A percentile compares a stretch with the other conserved stretches of the same genome.
Evolutionary conservation across 2,797 vertebrate genomes (phyloP).

Genomic region (Hippoglossus hippoglossus): DNA sequence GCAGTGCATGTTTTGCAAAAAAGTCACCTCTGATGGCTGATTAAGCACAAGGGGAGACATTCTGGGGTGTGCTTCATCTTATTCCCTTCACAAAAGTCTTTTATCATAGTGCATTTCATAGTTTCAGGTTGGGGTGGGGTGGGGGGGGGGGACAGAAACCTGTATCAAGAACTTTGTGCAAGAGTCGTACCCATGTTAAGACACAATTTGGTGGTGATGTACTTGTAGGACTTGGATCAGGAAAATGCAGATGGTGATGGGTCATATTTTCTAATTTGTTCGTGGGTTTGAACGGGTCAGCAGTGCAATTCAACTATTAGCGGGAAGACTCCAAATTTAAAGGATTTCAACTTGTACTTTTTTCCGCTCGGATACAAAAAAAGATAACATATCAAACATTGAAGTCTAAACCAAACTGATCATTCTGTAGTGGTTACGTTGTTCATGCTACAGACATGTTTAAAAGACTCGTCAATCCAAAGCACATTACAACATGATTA

Average conservation of each 20-base stretch:
- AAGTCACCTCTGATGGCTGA: slow-evolving; percentile 76
- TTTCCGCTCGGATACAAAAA: slow-evolving; percentile 61
- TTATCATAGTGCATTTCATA: slow-evolving; percentile 82
- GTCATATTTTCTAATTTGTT: slow-evolving; percentile 73
- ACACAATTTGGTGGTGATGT: slow-evolving; percentile 83
- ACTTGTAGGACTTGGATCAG: slow-evolving; percentile 61
- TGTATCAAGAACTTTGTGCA: slow-evolving; percentile 76
- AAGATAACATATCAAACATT: slow-evolving; percentile 59
- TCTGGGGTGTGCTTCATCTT: slow-evolving; percentile 74
- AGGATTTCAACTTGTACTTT: slow-evolving; percentile 44
- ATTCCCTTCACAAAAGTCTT: slow-evolving; percentile 69
- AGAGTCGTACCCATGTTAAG: slow-evolving; percentile 81
- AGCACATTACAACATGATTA: slow-evolving; percentile 71
- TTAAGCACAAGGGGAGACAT: slow-evolving; percentile 71
- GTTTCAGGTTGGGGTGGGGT: slow-evolving; percentile 48
- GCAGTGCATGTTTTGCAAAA: slow-evolving; percentile 74
- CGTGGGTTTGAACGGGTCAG: slow-evolving; percentile 61
- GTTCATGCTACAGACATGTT: slow-evolving; percentile 75
- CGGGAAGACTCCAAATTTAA: slow-evolving; percentile 54
- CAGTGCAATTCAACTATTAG: slow-evolving; percentile 66
- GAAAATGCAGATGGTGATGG: slow-evolving; percentile 65
- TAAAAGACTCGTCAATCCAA: slow-evolving; percentile 68
- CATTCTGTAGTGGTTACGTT: slow-evolving; percentile 53
- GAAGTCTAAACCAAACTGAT: slow-evolving; percentile 58
- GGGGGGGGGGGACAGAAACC: slow-evolving; percentile 41